phyloP scores from a whole-genome alignment of 2,113 vertebrate species.

The Romanogobio albipinnatus region DNA sequence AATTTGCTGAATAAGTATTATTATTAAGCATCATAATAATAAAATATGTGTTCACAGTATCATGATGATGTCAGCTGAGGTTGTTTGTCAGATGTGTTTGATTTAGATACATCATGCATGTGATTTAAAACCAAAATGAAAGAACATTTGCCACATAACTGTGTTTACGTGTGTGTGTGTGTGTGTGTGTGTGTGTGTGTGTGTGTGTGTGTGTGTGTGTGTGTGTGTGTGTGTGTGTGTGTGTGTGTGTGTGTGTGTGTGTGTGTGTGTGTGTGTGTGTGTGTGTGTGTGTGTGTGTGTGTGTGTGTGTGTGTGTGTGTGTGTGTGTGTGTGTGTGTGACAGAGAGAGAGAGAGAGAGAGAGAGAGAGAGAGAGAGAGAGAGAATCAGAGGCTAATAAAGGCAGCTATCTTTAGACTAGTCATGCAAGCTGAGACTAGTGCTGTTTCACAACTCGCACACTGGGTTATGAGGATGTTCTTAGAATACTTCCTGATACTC shows the following conservation, averaged over 20 bases:
- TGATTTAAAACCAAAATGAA: neutral
- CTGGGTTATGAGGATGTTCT: neutral
- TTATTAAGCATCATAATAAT: too few relatives aligned
- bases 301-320: too few relatives aligned
- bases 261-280: too few relatives aligned
- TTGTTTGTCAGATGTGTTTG: neutral
- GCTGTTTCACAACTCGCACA: neutral
- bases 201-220: too few relatives aligned
- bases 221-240: too few relatives aligned
- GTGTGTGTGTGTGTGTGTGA: too few relatives aligned
- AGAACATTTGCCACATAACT: neutral
- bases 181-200: too few relatives aligned
- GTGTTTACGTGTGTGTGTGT: neutral
- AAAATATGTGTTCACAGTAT: too few relatives aligned
- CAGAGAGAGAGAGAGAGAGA: too few relatives aligned
- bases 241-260: too few relatives aligned
- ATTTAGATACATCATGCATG: neutral
- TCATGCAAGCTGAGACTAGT: conserved; percentile 24
- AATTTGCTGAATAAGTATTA: too few relatives aligned
- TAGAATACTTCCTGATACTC: neutral
- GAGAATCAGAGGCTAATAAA: neutral
- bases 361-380: neutral
- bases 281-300: too few relatives aligned
- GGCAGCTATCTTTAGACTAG: neutral
- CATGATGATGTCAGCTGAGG: neutral